Evolutionary conservation across 2,888 invertebrate genomes (phyloP).

Genomic region (Melanotus villosus): DNA sequence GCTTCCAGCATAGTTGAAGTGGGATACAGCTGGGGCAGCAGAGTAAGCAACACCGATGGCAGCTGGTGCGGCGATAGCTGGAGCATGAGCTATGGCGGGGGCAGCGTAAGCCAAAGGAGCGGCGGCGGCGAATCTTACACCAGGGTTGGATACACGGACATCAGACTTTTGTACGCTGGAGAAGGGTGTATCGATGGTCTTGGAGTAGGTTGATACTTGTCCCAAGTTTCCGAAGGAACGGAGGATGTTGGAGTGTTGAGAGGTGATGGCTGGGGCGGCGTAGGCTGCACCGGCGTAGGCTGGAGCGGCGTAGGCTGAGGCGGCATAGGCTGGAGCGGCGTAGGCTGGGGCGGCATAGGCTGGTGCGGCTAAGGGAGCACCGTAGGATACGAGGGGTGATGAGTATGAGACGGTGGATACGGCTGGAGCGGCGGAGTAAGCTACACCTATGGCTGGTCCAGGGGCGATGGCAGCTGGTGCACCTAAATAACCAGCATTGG

Average conservation of each 20-base stretch:
- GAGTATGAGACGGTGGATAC: conserved; percentile 53
- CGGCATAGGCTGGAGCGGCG: conserved; percentile 50
- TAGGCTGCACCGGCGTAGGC: too few species aligned
- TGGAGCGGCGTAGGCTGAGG: conserved; percentile 65
- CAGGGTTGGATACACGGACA: conserved; percentile 79
- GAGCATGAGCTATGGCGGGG: conserved; percentile 46
- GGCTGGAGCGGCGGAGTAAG: conserved; percentile 53
- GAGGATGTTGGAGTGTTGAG: conserved; percentile 74
- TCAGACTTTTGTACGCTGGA: conserved; percentile 80
- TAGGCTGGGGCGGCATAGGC: conserved; percentile 11
- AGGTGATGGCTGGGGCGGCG: conserved; percentile 71
- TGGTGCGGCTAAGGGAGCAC: conserved; percentile 65
- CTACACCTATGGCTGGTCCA: conserved; percentile 67
- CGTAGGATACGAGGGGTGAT: conserved; percentile 55
- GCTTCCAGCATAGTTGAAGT: conserved; percentile 53
- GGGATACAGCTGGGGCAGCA: conserved; percentile 52
- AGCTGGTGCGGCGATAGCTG: conserved; percentile 63
- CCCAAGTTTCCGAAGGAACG: conserved; percentile 79
- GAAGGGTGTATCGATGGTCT: conserved; percentile 81
- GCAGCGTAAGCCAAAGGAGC: conserved; percentile 49
- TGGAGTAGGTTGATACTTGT: conserved; percentile 78
- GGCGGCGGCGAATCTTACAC: conserved; percentile 61
- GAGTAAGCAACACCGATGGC: conserved; percentile 44
- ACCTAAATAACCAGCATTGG: conserved; percentile 73
- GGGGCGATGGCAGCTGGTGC: conserved; percentile 64